Conservation (phyloP, 2,797 vertebrate genomes). For the Gouania willdenowi region DNA sequence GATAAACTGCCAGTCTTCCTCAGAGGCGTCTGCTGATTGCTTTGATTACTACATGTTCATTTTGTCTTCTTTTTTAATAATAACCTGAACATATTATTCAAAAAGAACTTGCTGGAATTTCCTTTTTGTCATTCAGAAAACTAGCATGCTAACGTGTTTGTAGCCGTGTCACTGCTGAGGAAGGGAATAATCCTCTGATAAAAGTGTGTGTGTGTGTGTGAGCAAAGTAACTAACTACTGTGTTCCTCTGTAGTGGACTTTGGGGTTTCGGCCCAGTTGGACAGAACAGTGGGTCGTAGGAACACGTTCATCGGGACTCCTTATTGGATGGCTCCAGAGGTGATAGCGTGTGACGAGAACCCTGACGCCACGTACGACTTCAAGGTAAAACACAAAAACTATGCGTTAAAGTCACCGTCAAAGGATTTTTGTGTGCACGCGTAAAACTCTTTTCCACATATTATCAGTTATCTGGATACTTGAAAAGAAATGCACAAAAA, state of each 20-base stretch:
- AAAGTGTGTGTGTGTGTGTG: background rate
- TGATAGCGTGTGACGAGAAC: conserved; percentile 95
- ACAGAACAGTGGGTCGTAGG: conserved; percentile 87
- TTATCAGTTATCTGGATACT: too few relatives aligned
- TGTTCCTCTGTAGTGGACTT: conserved; percentile 82
- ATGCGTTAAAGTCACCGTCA: too few relatives aligned
- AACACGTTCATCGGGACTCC: conserved; percentile 97
- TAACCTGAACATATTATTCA: too few relatives aligned
- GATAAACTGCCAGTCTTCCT: too few relatives aligned
- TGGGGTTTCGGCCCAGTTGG: conserved; percentile 91
- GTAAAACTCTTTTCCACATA: too few relatives aligned
- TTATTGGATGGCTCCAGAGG: conserved; percentile 98
- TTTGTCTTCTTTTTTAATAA: too few relatives aligned
- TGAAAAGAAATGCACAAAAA: too few relatives aligned
- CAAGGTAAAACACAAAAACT: conserved; percentile 87
- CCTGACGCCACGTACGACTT: conserved; percentile 92
- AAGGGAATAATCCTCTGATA: conserved; percentile 7
- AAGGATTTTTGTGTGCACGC: too few relatives aligned
- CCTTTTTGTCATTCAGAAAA: conserved; percentile 37
- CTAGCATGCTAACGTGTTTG: conserved; percentile 31
- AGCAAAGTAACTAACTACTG: too few relatives aligned
- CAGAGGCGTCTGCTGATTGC: too few relatives aligned
- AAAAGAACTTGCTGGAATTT: too few relatives aligned
- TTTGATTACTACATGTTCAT: too few relatives aligned
- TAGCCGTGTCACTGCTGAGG: conserved; percentile 32